Conservation (phyloP, 1,140 invertebrate genomes). For the Drosophila leontia region DNA sequence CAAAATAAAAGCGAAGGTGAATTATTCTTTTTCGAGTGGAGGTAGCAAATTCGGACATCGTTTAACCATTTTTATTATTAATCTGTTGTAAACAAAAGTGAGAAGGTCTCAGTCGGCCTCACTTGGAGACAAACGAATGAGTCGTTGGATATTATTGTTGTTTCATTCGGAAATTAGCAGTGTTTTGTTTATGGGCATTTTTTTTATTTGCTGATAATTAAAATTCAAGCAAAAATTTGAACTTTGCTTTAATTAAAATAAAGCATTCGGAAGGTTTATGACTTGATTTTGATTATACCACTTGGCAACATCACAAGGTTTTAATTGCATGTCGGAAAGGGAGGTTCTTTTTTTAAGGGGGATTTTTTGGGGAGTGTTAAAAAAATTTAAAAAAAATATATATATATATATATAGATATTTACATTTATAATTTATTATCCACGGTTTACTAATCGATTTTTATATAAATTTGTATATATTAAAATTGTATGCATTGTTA, state of each 20-base stretch:
- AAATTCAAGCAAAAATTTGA: constrained; percentile 14
- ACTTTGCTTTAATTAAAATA: constrained; percentile 26
- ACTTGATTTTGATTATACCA: not conserved
- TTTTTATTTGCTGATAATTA: constrained; percentile 25
- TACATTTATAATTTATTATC: not conserved
- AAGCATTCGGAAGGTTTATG: constrained; percentile 4
- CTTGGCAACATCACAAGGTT: not conserved
- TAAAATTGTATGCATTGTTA: not conserved
- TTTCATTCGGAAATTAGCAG: constrained; percentile 23
- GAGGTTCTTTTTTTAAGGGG: not conserved
- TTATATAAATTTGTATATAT: not conserved
- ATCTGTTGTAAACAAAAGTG: constrained; percentile 51
- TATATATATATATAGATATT: not conserved
- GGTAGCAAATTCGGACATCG: constrained; percentile 17
- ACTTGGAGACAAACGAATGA: constrained; percentile 23
- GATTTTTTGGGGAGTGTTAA: not conserved
- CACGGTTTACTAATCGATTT: not conserved
- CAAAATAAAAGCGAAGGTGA: constrained; percentile 38
- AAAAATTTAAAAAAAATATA: not conserved
- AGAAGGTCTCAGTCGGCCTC: constrained; percentile 27
- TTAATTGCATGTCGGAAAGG: not conserved
- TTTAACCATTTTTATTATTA: constrained; percentile 43
- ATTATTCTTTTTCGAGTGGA: constrained; percentile 17
- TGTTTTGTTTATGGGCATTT: constrained; percentile 34
- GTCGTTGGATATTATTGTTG: not conserved